Percentiles rank a stretch among this genome's conserved stretches.
phyloP scores from a whole-genome alignment of 1,140 invertebrate species.

The Harpegnathos saltator region DNA sequence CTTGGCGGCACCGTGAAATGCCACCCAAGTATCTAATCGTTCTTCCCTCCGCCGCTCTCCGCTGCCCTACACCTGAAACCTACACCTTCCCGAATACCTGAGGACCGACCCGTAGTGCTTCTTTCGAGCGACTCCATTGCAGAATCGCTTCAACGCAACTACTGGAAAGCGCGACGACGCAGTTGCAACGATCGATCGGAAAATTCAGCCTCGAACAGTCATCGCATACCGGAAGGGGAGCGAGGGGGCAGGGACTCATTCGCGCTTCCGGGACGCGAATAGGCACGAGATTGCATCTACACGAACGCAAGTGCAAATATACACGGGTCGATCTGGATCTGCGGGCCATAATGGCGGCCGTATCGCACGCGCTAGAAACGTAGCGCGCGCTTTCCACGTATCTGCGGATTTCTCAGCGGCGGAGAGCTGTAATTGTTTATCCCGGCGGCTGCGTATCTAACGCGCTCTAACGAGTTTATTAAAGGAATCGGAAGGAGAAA shows the following conservation, averaged over 20 bases:
- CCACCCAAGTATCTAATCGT: conserved; percentile 62
- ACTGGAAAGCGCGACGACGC: neutral
- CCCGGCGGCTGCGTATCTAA: neutral
- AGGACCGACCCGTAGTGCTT: conserved; percentile 9
- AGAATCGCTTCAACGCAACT: neutral
- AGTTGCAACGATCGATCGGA: neutral
- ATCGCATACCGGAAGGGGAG: conserved; percentile 19
- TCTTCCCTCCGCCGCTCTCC: too few species aligned
- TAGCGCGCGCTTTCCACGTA: neutral
- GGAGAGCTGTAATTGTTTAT: conserved; percentile 31
- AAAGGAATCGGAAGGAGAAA: conserved; percentile 45
- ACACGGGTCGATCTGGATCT: conserved; percentile 40
- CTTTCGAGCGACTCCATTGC: conserved; percentile 10
- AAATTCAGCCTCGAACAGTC: neutral
- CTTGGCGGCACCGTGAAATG: conserved; percentile 11
- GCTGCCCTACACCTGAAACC: too few species aligned
- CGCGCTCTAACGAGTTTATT: conserved; percentile 16
- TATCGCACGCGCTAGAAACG: neutral
- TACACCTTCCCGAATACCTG: conserved; percentile 39
- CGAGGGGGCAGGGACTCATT: too few species aligned
- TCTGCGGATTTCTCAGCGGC: neutral
- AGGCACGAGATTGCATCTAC: conserved; percentile 13
- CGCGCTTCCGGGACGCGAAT: neutral
- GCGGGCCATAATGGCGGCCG: conserved; percentile 11
- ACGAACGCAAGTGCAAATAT: conserved; percentile 36